A percentile compares a stretch with the other conserved stretches of the same genome.
These are phyloP conservation scores for Spisula subtruncata DNA, from an alignment of 2,888 invertebrate genomes.

Conservation along the genomic window DNA sequence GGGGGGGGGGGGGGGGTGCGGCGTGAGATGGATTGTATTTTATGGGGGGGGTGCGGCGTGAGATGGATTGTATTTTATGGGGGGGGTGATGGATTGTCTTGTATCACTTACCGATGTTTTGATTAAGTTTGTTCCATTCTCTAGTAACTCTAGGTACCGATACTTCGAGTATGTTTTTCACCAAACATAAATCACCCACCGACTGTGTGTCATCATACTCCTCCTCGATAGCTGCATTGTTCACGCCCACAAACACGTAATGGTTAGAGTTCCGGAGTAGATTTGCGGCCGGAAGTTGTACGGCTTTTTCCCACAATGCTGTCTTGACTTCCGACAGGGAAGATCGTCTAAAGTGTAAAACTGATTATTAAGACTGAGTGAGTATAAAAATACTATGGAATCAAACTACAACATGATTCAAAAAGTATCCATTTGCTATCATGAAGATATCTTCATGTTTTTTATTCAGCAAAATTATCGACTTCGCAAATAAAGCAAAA, in stretches of 20 bases:
- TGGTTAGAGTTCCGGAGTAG: conserved; percentile 52
- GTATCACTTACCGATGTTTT: conserved; percentile 44
- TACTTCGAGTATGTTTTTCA: conserved; percentile 57
- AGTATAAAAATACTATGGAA: too few species aligned
- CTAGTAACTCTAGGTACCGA: conserved; percentile 54
- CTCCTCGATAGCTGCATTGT: conserved; percentile 53
- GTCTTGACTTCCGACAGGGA: conserved; percentile 48
- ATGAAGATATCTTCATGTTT: too few species aligned
- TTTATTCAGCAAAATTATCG: too few species aligned
- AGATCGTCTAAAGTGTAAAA: conserved; percentile 37
- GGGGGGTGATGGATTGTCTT: too few species aligned
- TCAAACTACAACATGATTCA: too few species aligned
- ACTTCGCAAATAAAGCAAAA: too few species aligned
- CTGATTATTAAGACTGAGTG: too few species aligned
- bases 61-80: too few species aligned
- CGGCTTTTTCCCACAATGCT: conserved; percentile 59
- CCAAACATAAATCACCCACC: conserved; percentile 49
- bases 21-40: too few species aligned
- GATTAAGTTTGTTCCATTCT: conserved; percentile 46
- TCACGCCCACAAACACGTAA: conserved; percentile 68
- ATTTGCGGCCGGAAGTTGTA: conserved; percentile 58
- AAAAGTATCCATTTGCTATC: too few species aligned
- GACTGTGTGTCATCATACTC: conserved; percentile 50
- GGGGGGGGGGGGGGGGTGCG: too few species aligned
- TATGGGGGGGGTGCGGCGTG: too few species aligned